Evolutionary conservation across 2,888 invertebrate species (phyloP).

Genomic region (Parapristionchus giblindavisi): DNA sequence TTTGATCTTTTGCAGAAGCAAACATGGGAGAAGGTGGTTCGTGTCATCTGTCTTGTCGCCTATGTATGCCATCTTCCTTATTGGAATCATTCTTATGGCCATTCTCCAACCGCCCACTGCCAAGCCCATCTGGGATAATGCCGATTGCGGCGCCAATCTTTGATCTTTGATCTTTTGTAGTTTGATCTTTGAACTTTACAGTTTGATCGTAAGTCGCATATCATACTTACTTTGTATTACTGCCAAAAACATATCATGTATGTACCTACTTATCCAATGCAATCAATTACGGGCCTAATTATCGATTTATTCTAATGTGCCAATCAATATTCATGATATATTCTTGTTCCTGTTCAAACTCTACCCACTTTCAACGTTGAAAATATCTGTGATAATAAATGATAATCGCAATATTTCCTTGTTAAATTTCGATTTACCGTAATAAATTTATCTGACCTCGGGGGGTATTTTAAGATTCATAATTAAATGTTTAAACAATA

Average conservation of each 20-base stretch:
- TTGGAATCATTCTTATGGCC: conserved; percentile 28
- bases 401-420: not conserved
- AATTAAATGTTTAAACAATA: no score
- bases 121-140: conserved; percentile 26
- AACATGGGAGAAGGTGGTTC: conserved; percentile 46
- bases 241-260: no score
- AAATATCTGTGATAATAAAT: not conserved
- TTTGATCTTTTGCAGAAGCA: conserved; percentile 41
- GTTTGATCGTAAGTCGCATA: not conserved
- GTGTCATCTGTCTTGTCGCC: conserved; percentile 42
- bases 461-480: no score
- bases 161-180: not conserved
- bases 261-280: no score
- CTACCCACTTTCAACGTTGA: not conserved
- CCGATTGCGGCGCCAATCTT: conserved; percentile 17
- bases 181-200: conserved; percentile 3
- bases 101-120: conserved; percentile 45
- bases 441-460: no score
- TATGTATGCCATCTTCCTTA: conserved; percentile 34
- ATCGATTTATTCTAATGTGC: no score
- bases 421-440: not conserved
- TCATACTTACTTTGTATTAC: no score
- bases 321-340: no score
- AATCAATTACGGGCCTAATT: no score
- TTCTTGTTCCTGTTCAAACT: no score